Base-by-base conservation (phyloP, 2,797 vertebrate genomes). In the Coilia nasus region DNA sequence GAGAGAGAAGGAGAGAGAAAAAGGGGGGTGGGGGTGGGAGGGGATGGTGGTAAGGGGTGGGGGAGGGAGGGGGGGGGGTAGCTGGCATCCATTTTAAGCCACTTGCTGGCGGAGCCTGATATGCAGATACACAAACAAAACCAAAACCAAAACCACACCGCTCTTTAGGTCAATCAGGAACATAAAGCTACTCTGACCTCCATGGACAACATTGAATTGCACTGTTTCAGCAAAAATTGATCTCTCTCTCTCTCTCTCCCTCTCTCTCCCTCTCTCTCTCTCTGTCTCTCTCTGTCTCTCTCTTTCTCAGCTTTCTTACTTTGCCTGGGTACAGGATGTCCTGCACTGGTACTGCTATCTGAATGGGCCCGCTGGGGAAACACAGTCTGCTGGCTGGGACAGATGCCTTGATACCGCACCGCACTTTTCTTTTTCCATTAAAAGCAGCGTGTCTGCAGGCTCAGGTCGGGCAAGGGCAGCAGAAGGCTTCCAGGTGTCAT, bases 401-500 rank as follows among this genome's bases (percentile, higher is more conserved):
- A 35, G 67, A 64, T 75, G 31, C 31, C 14, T 75, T 12, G 67
- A 75, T 75, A 15, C 28, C 6, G 31, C 14, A 35, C 14, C 11
- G 31, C 67, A 35, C 35, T 14, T 35, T 31, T 5, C 35, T 35
- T 14, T 35, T 31, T 5, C 35, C 17, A 35, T 75, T 17, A 31
- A 75, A 35, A 75, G 60, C 35, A 84, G 0, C 15, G 71, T 25
- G 6, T 23, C 57, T 47, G 47, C 2, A 5, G 57, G 28, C 67
- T 75, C 15, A 14, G 35, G 57, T 62, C 57, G 60, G 9, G 41
- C 56, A 17, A 81, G 50, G 28, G 57, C 78, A 50, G n/a, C 62
- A 46, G 4, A 19, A 23, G 80, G 14, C 82, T 57, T 83, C 64
- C 82, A 83, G 50, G 25, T 85, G 44, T 86, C 81, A 85, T 85